These are phyloP conservation scores for Distichodus sexfasciatus DNA, from an alignment of 2,797 vertebrate genomes.

Conservation along the genomic window DNA sequence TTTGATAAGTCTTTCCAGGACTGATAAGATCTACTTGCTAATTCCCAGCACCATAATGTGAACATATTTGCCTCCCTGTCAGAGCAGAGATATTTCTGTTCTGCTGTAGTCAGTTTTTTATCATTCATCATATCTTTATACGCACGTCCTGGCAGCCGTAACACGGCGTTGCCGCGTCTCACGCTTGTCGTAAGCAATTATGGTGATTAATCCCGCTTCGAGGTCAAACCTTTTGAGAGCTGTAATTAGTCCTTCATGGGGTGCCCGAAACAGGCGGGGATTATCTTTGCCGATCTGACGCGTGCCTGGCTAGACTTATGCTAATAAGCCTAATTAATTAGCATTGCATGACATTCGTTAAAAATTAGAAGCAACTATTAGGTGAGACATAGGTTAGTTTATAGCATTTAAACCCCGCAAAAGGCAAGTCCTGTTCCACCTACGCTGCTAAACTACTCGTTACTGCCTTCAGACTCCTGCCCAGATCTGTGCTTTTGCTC, in stretches of 20 bases:
- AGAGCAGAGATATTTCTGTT: too few species aligned
- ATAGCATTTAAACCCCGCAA: too few species aligned
- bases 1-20: too few species aligned
- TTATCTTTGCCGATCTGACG: background rate
- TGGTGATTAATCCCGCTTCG: background rate
- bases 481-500: background rate
- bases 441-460: background rate
- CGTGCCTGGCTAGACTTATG: background rate
- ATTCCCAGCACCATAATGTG: too few species aligned
- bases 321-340: background rate
- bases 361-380: background rate
- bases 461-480: background rate
- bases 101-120: too few species aligned
- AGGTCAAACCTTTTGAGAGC: background rate
- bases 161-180: too few species aligned
- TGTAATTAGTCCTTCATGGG: background rate
- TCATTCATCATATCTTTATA: too few species aligned
- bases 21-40: too few species aligned
- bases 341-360: background rate
- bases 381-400: background rate
- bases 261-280: background rate
- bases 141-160: too few species aligned
- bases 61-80: too few species aligned
- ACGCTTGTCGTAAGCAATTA: background rate
- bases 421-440: too few species aligned